phyloP scores from a whole-genome alignment of 2,888 invertebrate genomes.

The Ceramica pisi region DNA sequence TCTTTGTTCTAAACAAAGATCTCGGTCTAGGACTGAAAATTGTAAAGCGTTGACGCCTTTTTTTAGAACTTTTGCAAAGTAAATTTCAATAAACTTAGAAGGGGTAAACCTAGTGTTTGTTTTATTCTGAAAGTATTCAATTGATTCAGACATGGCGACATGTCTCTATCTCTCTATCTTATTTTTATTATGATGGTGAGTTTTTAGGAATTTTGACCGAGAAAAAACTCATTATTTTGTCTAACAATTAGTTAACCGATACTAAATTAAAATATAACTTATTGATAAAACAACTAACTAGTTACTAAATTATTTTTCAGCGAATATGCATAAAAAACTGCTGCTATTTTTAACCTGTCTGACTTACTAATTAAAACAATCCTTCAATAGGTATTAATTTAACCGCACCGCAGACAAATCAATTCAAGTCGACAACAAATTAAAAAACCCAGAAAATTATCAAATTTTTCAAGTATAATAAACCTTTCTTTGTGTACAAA shows the following conservation, averaged over 20 bases:
- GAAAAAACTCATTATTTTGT: no score
- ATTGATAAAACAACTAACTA: no score
- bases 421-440: slow-evolving; percentile 22
- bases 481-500: slow-evolving; percentile 27
- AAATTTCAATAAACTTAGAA: slow-evolving; percentile 46
- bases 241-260: neutral
- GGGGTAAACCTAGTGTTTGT: slow-evolving; percentile 15
- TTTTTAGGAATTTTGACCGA: no score
- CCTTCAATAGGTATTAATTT: slow-evolving; percentile 11
- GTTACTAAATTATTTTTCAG: neutral
- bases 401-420: slow-evolving; percentile 33
- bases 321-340: neutral
- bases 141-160: neutral
- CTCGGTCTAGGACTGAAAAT: slow-evolving; percentile 42
- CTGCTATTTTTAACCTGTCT: neutral
- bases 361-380: neutral
- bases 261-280: no score
- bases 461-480: slow-evolving; percentile 25
- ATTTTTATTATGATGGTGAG: neutral
- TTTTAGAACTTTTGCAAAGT: slow-evolving; percentile 45
- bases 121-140: slow-evolving; percentile 19
- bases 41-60: slow-evolving; percentile 43
- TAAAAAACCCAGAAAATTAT: slow-evolving; percentile 23
- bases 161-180: no score
- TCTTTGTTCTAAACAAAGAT: slow-evolving; percentile 65